Evolutionary conservation across 2,797 vertebrate species (phyloP).

Genomic region (Myotis vivesi): DNA sequence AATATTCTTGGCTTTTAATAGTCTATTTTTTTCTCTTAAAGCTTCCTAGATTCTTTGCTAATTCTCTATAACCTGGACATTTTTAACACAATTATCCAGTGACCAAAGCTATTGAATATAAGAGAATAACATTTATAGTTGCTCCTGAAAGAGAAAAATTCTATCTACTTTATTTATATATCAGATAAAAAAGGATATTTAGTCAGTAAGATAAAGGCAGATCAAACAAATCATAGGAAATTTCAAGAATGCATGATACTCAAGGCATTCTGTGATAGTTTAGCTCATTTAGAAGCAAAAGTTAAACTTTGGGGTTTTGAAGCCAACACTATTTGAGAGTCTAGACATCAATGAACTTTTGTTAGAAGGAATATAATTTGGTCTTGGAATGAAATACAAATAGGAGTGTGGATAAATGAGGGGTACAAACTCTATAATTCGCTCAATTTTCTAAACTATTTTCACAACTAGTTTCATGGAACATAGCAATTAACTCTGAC

Average conservation of each 20-base stretch:
- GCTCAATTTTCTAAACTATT: slow-evolving; percentile 61
- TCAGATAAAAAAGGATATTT: neutral
- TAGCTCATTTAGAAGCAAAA: slow-evolving; percentile 33
- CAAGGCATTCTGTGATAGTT: neutral
- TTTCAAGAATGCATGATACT: neutral
- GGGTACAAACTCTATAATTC: slow-evolving; percentile 55
- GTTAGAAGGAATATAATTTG: slow-evolving; percentile 59
- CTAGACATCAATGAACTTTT: slow-evolving; percentile 53
- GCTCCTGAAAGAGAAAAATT: slow-evolving; percentile 22
- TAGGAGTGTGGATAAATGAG: slow-evolving; percentile 43
- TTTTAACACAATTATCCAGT: slow-evolving; percentile 1
- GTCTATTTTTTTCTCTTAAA: slow-evolving; percentile 32
- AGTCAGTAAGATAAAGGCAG: slow-evolving; percentile 3
- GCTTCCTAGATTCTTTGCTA: neutral
- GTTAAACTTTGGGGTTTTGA: slow-evolving; percentile 46
- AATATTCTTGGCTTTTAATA: slow-evolving; percentile 10
- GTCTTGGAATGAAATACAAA: slow-evolving; percentile 50
- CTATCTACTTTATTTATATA: neutral
- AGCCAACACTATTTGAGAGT: slow-evolving; percentile 54
- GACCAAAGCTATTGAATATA: neutral
- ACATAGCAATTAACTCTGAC: slow-evolving; percentile 52
- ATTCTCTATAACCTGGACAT: neutral
- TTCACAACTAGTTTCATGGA: slow-evolving; percentile 39
- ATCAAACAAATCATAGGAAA: neutral
- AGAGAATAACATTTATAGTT: neutral